phyloP scores from a whole-genome alignment of 2,888 invertebrate species.

The Trissoscelio sp. region DNA sequence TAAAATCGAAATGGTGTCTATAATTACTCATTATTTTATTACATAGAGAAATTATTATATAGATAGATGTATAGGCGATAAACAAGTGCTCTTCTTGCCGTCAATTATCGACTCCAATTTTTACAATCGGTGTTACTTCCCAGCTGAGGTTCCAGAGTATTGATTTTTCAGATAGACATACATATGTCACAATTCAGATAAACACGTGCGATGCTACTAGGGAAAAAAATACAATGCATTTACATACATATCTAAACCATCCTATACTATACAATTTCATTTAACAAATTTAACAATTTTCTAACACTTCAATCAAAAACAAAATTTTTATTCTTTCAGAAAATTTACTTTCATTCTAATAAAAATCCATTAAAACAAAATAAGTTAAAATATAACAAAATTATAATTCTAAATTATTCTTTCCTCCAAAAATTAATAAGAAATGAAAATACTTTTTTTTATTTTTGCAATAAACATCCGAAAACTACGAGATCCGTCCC shows the following conservation, averaged over 20 bases:
- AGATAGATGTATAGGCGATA: too few species aligned
- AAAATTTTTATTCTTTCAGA: too few species aligned
- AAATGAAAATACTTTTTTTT: background rate
- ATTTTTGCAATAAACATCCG: background rate
- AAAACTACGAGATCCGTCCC: slow-evolving; percentile 38
- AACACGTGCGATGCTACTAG: slow-evolving; percentile 2
- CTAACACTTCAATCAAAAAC: too few species aligned
- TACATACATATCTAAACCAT: background rate
- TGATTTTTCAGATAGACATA: slow-evolving; percentile 34
- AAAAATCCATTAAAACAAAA: too few species aligned
- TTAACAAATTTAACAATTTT: background rate
- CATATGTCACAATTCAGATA: slow-evolving; percentile 13
- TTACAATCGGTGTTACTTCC: slow-evolving; percentile 3
- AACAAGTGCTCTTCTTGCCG: slow-evolving; percentile 3
- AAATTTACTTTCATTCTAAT: too few species aligned
- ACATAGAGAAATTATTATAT: too few species aligned
- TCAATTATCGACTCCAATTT: slow-evolving; percentile 36
- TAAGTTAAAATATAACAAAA: too few species aligned
- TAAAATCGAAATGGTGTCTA: too few species aligned
- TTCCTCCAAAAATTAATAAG: too few species aligned
- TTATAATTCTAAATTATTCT: too few species aligned
- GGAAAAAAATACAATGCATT: background rate
- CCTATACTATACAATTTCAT: too few species aligned
- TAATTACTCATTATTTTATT: too few species aligned
- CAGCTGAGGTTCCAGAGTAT: slow-evolving; percentile 20